These are phyloP conservation scores for Netelia melanura DNA, from an alignment of 2,888 invertebrate genomes.

Conservation along the genomic window DNA sequence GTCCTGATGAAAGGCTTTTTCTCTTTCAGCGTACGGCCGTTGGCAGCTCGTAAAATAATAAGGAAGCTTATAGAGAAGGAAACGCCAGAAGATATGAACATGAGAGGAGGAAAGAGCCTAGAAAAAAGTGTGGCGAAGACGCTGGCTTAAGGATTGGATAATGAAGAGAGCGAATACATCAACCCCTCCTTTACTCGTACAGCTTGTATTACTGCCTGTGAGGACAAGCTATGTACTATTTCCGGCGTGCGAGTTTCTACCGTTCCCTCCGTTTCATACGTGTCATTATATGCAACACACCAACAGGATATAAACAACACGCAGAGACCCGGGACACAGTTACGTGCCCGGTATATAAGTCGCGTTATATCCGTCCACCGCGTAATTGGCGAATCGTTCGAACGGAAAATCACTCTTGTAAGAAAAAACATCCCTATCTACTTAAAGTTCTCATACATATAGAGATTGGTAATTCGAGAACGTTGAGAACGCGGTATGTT, in stretches of 20 bases:
- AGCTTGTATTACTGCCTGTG: background rate
- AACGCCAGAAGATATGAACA: constrained; percentile 1
- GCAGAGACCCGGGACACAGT: constrained; percentile 35
- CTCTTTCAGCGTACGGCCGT: constrained; percentile 4
- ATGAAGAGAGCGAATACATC: constrained; percentile 43
- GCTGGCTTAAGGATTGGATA: constrained; percentile 42
- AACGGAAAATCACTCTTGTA: constrained; percentile 58
- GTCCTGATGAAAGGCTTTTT: constrained; percentile 2
- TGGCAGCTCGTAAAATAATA: constrained; percentile 50
- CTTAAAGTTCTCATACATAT: background rate
- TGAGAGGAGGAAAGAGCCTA: constrained; percentile 5
- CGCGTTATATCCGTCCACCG: constrained; percentile 59
- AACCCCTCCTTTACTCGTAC: constrained; percentile 17
- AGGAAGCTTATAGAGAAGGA: constrained; percentile 27
- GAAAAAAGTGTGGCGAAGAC: constrained; percentile 19
- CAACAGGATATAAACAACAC: constrained; percentile 19
- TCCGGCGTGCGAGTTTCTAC: constrained; percentile 38
- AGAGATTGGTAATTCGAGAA: constrained; percentile 24
- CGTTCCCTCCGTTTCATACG: constrained; percentile 19
- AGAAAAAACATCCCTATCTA: background rate
- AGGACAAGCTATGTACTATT: constrained; percentile 25
- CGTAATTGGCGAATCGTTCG: constrained; percentile 60
- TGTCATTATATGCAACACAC: constrained; percentile 5
- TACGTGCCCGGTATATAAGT: constrained; percentile 52
- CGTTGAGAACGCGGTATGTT: constrained; percentile 16